Evolutionary conservation across 2,888 invertebrate species (phyloP), one percentile per base, ranked within the genome.

Genomic region (Antitype chi): DNA sequence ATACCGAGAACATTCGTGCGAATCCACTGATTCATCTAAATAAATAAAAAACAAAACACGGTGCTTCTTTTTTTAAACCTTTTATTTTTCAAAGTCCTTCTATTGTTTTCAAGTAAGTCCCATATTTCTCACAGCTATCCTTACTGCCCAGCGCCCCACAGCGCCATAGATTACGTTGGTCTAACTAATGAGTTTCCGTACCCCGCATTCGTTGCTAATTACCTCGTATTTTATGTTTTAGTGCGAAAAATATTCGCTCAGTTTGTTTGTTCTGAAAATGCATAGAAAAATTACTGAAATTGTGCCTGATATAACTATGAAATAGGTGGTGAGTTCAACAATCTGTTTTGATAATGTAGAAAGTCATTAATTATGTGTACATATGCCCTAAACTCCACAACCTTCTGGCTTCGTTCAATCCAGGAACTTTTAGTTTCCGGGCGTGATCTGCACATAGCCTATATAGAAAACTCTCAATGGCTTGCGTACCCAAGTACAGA

Each of bases 111-210:
- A 73, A 70, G 49, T 60, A 67, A 62, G 25, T 64, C 32, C 49
- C 28, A 76, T 69, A 85, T 81, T 76, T 85, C 78, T 71, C 77
- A 74, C 70, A n/a, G 77, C 62, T 49, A 38, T 53, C 63, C 68
- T 60, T 55, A 17, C 76, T 43, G 59, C 64, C 52, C 76, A 15
- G 73, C 32, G 55, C 67, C 52, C 76, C 78, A 80, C 86, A 87
- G 83, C 62, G 25, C 79, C 82, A 83, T 89, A 89, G 80, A 89
- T 90, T 87, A 87, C 86, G 68, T 70, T 78, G 64, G 28, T 71
- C 70, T 85, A 85, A 89, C 89, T 89, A 90, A 90, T 88, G 90
- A 86, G 90, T 88, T 88, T 88, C 84, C 86, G 81, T 81, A 78
- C 70, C 62, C 77, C 67, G 81, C 80, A 74, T 73, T 84, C 81